Evolutionary conservation across 2,888 invertebrate genomes (phyloP), one percentile per base, ranked within the genome.

Genomic region (Ichneumon xanthorius): DNA sequence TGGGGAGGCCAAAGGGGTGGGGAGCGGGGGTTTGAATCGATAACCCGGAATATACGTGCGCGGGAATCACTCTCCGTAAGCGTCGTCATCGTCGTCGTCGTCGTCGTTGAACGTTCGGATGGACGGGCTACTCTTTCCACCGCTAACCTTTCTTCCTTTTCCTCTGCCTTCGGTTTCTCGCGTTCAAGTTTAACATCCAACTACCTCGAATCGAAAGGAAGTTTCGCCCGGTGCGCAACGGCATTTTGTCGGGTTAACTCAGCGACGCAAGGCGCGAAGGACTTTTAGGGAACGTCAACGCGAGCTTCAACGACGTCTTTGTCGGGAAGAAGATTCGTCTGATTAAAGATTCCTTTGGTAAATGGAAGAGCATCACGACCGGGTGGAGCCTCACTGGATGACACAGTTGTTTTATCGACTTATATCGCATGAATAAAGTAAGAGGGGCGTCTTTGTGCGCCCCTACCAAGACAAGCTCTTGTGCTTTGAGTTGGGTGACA

Each of bases 21-120:
- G 68, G 70, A 33, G 58, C 9, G 53, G 71, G 53, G 70, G 77
- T 70, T 80, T 80, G 85, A 87, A 87, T 87, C 86, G 88, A 87
- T 88, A 87, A 80, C 76, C 73, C 78, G 77, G 82, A 78, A 86
- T 82, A 87, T 82, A 85, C 85, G 48, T 73, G 87, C 82, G 85
- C 83, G 84, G 87, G 84, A 87, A 88, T 88, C 86, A 87, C 86
- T 88, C 87, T 86, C 86, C 45, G 84, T 82, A 84, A 82, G 70
- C 82, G n/a, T n/a, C n/a, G n/a, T n/a, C n/a, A n/a, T n/a, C n/a
- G n/a, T n/a, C n/a, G n/a, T n/a, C n/a, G 86, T 82, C 85, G 86
- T 84, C 84, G 85, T 82, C 85, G 82, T 80, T 78, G 78, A 78
- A 78, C 68, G 67, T 78, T 78, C 48, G 61, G 61, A 33, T 61